Evolutionary conservation across 2,113 vertebrate genomes (phyloP).

Genomic region (Cryptotis parvus): DNA sequence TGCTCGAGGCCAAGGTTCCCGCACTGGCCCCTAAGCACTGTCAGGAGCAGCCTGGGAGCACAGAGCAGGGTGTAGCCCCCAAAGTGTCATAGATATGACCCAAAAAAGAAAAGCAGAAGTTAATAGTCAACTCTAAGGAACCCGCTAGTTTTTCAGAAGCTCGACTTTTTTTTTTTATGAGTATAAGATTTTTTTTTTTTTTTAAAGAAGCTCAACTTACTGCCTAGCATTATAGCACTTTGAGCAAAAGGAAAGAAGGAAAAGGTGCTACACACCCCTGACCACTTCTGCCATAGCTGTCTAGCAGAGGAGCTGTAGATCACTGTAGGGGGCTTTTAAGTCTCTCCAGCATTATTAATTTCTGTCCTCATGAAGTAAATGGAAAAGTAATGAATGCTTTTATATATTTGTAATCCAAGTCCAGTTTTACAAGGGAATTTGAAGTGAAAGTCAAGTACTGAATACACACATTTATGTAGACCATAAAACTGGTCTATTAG

Average conservation of each 20-base stretch:
- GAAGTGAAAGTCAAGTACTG: neutral
- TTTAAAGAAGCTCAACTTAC: neutral
- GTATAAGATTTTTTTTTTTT: too few species aligned
- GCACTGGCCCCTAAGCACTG: too few species aligned
- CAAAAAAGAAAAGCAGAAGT: too few species aligned
- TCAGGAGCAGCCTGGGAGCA: too few species aligned
- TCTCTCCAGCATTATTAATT: neutral
- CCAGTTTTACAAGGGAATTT: constrained; percentile 45
- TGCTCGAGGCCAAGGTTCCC: too few species aligned
- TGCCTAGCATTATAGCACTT: neutral
- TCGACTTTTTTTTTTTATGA: too few species aligned
- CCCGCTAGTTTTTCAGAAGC: too few species aligned
- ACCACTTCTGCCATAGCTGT: neutral
- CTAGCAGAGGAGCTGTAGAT: neutral
- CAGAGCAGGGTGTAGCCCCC: too few species aligned
- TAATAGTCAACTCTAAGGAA: too few species aligned
- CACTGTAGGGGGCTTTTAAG: neutral
- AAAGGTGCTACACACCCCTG: neutral
- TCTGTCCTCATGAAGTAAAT: constrained; percentile 14
- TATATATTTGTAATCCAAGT: constrained; percentile 1
- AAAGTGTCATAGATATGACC: too few species aligned
- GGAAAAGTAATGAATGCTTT: neutral
- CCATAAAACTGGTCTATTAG: neutral
- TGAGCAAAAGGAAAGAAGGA: neutral
- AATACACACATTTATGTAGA: too few species aligned